These are phyloP conservation scores for Loripinus fragilis DNA, from an alignment of 2,888 invertebrate genomes.

Conservation along the genomic window DNA sequence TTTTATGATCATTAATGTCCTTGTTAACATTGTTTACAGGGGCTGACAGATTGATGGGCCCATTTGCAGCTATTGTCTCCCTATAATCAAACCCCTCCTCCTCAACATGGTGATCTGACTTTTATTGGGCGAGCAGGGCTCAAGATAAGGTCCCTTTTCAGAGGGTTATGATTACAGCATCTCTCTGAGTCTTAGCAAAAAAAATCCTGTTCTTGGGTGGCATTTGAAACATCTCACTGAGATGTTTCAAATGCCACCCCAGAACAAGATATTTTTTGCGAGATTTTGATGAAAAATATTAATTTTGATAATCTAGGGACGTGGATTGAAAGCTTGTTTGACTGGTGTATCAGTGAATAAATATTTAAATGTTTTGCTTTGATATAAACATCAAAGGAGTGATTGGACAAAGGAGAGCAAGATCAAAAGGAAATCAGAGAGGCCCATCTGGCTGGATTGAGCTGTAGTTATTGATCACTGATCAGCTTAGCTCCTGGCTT, in stretches of 20 bases:
- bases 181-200: no score
- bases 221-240: not conserved
- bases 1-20: not conserved
- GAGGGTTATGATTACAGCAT: no score
- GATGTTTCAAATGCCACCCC: not conserved
- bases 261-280: no score
- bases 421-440: conserved; percentile 52
- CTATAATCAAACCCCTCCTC: not conserved
- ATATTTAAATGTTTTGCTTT: conserved; percentile 64
- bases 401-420: conserved; percentile 51
- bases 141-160: no score
- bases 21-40: conserved; percentile 4
- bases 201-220: not conserved
- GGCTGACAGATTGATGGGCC: conserved; percentile 7
- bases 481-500: no score
- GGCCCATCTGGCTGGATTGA: conserved; percentile 52
- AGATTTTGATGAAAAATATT: no score
- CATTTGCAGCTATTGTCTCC: conserved; percentile 17
- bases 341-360: conserved; percentile 30
- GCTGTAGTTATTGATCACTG: conserved; percentile 48
- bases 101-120: conserved; percentile 13
- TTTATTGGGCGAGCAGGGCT: not conserved
- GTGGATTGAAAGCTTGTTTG: not conserved
- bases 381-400: conserved; percentile 60
- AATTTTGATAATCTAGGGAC: not conserved